These are phyloP conservation scores for Aphis gossypii DNA, from an alignment of 1,140 invertebrate species.

Conservation along the genomic window DNA sequence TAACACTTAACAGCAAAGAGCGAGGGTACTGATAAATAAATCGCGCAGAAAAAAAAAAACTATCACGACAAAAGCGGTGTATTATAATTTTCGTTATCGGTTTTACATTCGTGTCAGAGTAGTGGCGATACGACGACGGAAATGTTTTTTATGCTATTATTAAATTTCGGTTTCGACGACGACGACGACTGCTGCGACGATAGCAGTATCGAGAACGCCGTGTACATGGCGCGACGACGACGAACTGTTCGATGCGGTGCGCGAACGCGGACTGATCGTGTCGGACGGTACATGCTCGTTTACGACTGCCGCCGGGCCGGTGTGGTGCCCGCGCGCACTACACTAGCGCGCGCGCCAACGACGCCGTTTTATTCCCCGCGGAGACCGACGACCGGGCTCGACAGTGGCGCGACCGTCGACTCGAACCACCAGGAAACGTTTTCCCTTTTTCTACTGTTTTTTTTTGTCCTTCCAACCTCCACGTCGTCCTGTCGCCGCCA, in stretches of 20 bases:
- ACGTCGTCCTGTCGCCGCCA: neutral
- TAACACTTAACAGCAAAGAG: neutral
- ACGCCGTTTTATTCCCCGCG: neutral
- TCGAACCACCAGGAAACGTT: slow-evolving; percentile 14
- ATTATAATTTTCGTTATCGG: neutral
- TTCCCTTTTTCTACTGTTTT: neutral
- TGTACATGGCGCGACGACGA: neutral
- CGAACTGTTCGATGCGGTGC: neutral
- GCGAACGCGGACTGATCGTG: slow-evolving; percentile 45
- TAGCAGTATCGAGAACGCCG: neutral
- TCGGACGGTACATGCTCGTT: slow-evolving; percentile 33
- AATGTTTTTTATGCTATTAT: neutral
- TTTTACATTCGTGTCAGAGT: neutral
- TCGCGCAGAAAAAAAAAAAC: neutral
- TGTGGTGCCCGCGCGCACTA: slow-evolving; percentile 20
- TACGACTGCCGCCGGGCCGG: slow-evolving; percentile 41
- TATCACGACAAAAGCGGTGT: neutral
- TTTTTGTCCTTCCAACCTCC: neutral
- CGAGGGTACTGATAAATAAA: neutral
- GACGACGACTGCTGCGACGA: neutral
- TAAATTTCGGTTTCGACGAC: neutral
- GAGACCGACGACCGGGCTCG: slow-evolving; percentile 26
- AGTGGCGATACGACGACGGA: neutral
- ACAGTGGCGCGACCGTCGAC: slow-evolving; percentile 21
- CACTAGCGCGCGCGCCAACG: slow-evolving; percentile 34